Conservation (phyloP, 2,113 vertebrate genomes). For the Mobula hypostoma region DNA sequence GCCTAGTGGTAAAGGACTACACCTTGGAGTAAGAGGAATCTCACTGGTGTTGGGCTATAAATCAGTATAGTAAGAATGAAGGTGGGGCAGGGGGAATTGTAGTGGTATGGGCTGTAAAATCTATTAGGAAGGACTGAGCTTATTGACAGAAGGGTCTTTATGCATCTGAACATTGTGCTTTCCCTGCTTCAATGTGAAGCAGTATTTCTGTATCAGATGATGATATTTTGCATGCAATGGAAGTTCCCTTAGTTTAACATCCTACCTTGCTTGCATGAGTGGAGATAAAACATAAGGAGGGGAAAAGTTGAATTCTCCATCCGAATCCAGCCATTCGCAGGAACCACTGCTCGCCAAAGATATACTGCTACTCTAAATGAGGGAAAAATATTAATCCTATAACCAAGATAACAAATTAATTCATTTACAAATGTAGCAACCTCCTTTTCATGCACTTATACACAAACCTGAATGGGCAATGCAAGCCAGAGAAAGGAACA, state of each 20-base stretch:
- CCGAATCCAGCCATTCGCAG: conserved; percentile 64
- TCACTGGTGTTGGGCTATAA: no score
- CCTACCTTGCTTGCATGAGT: conserved; percentile 51
- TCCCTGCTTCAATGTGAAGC: neutral
- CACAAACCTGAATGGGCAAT: neutral
- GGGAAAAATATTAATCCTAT: conserved; percentile 13
- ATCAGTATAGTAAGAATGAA: no score
- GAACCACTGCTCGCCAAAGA: conserved; percentile 47
- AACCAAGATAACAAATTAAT: neutral
- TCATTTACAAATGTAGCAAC: neutral
- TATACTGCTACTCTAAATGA: conserved; percentile 61
- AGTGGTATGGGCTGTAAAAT: no score
- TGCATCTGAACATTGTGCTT: neutral
- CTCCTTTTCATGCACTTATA: neutral
- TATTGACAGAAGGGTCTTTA: neutral
- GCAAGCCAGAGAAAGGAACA: neutral
- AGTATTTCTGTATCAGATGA: neutral
- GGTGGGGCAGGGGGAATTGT: no score
- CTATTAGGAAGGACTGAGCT: neutral
- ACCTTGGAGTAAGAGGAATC: no score
- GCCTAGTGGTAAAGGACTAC: no score
- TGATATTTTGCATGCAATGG: no score
- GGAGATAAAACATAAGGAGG: conserved; percentile 30
- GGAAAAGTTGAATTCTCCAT: conserved; percentile 49
- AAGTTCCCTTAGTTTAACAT: neutral